Evolutionary conservation across 2,797 vertebrate species (phyloP), one percentile per base, ranked within the genome.

Genomic region (Gallinago solitaria): DNA sequence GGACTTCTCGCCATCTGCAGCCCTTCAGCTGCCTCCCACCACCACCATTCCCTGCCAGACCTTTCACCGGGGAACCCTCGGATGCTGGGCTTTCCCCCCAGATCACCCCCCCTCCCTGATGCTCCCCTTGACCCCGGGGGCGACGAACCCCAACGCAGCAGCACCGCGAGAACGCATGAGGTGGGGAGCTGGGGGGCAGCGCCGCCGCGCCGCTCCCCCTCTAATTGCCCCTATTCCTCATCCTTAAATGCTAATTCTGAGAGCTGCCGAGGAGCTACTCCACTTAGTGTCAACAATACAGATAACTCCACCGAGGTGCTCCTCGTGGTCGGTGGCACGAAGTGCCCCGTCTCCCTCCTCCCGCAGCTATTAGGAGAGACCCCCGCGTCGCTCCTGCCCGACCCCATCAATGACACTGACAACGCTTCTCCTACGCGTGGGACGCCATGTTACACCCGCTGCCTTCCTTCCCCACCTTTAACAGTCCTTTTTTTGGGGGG

Each of bases 221-320:
- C 48, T 95, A 94, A 96, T 92, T 97, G 92, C 76, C 85, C 75
- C n/a, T 2, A 91, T 97, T 87, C 82, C 89, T 98, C 92, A 96
- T 83, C 85, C 82, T 81, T 87, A 96, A 93, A 96, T 93, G 96
- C 86, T 97, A 96, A 97, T 97, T 92, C 15, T 90, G 83, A 97
- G 91, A 95, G 95, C 97, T 95, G 80, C 92, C 19, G 2, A 84
- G 90, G 92, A 93, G 95, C 97, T 96, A 73, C 83, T 97, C 96
- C 96, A 81, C 89, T 94, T 95, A 95, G 77, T 95, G 96, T 97
- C 96, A 97, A 96, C 81, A 83, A 93, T 96, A 97, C 64, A 51
- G 93, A 96, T 95, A 89, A 83, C 43, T 56, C 47, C 0, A 0
- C 69, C 30, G 50, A 71, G 4, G 2, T 6, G 33, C 64, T 90